A percentile compares a stretch with the other conserved stretches of the same genome.
Conservation (phyloP, 1,140 invertebrate genomes). For the Zaprionus ornatus region DNA sequence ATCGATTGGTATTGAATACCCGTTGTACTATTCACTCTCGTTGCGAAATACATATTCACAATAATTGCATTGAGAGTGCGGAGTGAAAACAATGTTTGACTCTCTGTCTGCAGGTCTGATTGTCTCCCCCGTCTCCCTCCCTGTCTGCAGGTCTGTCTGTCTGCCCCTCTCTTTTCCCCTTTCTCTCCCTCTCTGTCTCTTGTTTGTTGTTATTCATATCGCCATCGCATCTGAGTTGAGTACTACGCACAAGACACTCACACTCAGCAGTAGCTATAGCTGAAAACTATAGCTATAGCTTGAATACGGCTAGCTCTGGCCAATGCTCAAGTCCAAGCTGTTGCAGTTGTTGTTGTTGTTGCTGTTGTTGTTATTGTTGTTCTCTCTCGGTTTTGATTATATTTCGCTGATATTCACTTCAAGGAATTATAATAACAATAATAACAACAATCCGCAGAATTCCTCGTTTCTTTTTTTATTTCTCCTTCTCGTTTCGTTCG, state of each 20-base stretch:
- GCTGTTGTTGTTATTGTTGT: slow-evolving; percentile 50
- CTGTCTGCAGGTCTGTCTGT: slow-evolving; percentile 10
- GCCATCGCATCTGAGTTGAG: slow-evolving; percentile 38
- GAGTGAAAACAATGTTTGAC: slow-evolving; percentile 66
- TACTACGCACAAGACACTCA: slow-evolving; percentile 49
- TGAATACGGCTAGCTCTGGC: background rate
- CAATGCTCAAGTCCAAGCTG: slow-evolving; percentile 25
- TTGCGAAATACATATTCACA: slow-evolving; percentile 37
- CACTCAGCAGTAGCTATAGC: slow-evolving; percentile 23
- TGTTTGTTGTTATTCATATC: slow-evolving; percentile 46
- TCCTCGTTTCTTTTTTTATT: slow-evolving; percentile 66
- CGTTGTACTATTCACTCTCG: slow-evolving; percentile 10
- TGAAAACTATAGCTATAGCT: slow-evolving; percentile 3
- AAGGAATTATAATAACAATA: slow-evolving; percentile 83
- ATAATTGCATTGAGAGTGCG: slow-evolving; percentile 58
- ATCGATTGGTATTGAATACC: slow-evolving; percentile 5
- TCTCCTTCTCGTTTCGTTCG: slow-evolving; percentile 52
- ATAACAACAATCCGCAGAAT: slow-evolving; percentile 83
- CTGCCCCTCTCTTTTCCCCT: background rate
- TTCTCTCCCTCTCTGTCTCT: slow-evolving; percentile 20
- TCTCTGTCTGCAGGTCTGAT: background rate
- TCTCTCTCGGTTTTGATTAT: slow-evolving; percentile 77
- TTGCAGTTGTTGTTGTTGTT: background rate
- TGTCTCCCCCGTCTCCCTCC: slow-evolving; percentile 11
- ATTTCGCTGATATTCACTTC: slow-evolving; percentile 82